These are phyloP conservation scores for Clarias pachynema DNA, from an alignment of 2,797 vertebrate genomes.

Conservation along the genomic window DNA sequence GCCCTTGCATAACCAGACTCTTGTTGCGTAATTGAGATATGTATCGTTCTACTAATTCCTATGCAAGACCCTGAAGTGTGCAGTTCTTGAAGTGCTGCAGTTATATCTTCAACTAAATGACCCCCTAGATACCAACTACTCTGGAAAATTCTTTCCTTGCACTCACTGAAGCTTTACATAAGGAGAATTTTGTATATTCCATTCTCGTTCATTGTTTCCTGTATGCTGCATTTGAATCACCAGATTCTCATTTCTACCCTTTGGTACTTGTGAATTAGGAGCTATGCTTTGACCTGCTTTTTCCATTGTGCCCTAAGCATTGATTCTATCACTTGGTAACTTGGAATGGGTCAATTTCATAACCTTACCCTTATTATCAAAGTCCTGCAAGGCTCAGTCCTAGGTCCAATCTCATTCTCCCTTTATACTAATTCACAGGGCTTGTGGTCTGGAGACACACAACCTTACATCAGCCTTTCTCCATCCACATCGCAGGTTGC, in stretches of 20 bases:
- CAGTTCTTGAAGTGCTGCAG: background rate
- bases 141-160: background rate
- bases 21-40: background rate
- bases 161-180: background rate
- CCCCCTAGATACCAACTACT: conserved; percentile 3
- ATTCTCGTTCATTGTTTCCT: background rate
- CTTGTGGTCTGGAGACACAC: background rate
- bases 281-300: background rate
- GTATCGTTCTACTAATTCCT: background rate
- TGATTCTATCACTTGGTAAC: background rate
- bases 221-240: background rate
- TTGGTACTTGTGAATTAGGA: background rate
- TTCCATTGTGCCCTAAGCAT: background rate
- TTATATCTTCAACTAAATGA: conserved; percentile 16
- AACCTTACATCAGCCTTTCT: background rate
- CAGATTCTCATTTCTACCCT: background rate
- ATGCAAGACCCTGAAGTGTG: background rate
- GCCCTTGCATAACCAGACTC: background rate
- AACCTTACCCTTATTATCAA: background rate
- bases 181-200: background rate
- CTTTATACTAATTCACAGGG: background rate
- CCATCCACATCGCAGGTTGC: too few relatives aligned
- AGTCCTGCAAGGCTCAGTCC: background rate
- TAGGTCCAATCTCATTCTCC: background rate
- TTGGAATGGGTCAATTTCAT: background rate